Evolutionary conservation across 1,140 invertebrate species (phyloP).

Genomic region (Neodiprion pinetum): DNA sequence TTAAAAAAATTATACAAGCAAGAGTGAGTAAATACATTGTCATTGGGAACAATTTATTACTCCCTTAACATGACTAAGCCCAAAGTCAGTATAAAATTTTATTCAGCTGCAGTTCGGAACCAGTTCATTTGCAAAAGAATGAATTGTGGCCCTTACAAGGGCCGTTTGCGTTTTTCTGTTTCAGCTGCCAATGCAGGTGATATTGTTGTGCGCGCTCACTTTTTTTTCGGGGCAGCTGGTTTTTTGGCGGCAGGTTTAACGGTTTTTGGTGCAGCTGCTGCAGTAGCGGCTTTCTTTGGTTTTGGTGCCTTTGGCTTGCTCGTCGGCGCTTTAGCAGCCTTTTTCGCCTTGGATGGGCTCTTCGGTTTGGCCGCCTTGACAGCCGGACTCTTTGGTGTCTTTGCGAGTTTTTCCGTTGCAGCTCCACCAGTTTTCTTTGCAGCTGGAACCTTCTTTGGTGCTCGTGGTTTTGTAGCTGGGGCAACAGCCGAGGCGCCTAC

Average conservation of each 20-base stretch:
- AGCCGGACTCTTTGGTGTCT: constrained; percentile 14
- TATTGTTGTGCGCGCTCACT: neutral
- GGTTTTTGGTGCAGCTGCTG: neutral
- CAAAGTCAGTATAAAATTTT: too few relatives aligned
- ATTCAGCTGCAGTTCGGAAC: too few relatives aligned
- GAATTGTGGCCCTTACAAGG: neutral
- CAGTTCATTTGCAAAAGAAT: neutral
- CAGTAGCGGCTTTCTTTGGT: neutral
- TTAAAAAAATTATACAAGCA: too few relatives aligned
- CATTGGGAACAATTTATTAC: too few relatives aligned
- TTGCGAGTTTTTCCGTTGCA: constrained; percentile 24
- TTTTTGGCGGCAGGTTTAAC: neutral
- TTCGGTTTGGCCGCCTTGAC: neutral
- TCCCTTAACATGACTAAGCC: too few relatives aligned
- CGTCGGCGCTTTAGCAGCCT: constrained; percentile 27
- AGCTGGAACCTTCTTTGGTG: constrained; percentile 27
- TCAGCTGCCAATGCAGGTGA: neutral
- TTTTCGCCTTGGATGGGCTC: constrained; percentile 27
- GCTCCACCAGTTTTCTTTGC: constrained; percentile 24
- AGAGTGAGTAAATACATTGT: too few relatives aligned
- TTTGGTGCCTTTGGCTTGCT: constrained; percentile 13
- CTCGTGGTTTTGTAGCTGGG: constrained; percentile 26
- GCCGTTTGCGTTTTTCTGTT: neutral
- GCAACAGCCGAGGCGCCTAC: constrained; percentile 31
- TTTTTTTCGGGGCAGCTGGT: neutral